These are phyloP conservation scores for Lasaia peninsularis DNA, from an alignment of 1,140 invertebrate genomes.

Conservation along the genomic window DNA sequence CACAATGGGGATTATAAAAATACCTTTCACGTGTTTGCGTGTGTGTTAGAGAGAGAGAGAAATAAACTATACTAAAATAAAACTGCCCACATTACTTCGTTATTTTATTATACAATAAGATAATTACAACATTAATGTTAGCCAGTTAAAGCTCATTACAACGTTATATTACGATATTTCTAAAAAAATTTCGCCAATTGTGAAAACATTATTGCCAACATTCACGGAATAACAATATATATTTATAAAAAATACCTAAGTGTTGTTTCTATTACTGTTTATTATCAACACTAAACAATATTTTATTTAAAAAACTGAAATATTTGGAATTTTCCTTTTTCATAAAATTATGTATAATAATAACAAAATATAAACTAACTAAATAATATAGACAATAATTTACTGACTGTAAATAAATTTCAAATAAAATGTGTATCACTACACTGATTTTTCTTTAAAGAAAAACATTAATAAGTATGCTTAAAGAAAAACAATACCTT, in stretches of 20 bases:
- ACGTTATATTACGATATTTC: slow-evolving; percentile 13
- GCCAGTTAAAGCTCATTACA: slow-evolving; percentile 30
- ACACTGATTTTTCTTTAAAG: neutral
- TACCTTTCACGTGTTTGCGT: too few relatives aligned
- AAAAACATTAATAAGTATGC: too few relatives aligned
- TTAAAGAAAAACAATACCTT: too few relatives aligned
- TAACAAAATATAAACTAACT: neutral
- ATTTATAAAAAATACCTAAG: neutral
- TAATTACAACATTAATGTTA: slow-evolving; percentile 25
- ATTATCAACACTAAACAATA: neutral
- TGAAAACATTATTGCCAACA: neutral
- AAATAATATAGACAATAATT: neutral
- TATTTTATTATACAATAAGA: slow-evolving; percentile 28
- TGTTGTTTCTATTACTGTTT: neutral
- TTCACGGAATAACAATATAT: neutral
- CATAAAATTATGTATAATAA: neutral
- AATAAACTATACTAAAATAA: neutral
- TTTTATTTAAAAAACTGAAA: neutral
- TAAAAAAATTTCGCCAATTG: neutral
- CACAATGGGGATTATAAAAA: too few relatives aligned
- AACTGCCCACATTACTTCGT: neutral
- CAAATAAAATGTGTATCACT: neutral
- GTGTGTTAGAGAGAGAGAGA: too few relatives aligned
- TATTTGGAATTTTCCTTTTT: neutral
- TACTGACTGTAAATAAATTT: neutral